Base-by-base conservation (phyloP, 2,888 invertebrate species). In the Rhyacophila evoluta region DNA sequence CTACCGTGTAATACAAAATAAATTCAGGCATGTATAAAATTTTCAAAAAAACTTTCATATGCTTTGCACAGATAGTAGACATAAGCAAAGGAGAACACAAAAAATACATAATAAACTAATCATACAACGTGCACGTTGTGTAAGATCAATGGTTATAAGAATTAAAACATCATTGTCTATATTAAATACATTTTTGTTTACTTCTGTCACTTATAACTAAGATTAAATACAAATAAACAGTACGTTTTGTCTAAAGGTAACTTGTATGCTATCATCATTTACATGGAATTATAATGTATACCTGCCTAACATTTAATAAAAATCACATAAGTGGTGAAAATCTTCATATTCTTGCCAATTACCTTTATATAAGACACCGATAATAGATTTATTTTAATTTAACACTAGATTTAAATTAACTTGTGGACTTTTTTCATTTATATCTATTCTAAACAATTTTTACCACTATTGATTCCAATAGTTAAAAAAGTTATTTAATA, bases 201-300 rank as follows among this genome's bases (percentile, higher is more conserved):
- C 1, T 15, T 39, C 12, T 27, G 37, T 27, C 25, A 11, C 72
- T 72, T 33, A 72, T 0, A 11, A 72, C 37, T 37, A 72, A 37
- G 38, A 19, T 72, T 27, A 37, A 19, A 70, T 19, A 33, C 12
- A 73, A 41, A 73, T 37, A 12, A 39, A 73, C 12, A 73, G 29
- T 73, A 73, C 33, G 15, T 37, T 37, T 72, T 72, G 8, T 33
- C 36, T 72, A 33, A 41, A 15, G 39, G 38, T 73, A 38, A 73
- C 55, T 28, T 19, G 55, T 39, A 73, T 1, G 15, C 12, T 27
- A 29, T 27, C 15, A 6, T 12, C 29, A 70, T 70, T 70, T 70
- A 36, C 12, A 70, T 70, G 29, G 36, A 70, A 70, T 29, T 12
- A 70, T 6, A 19, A 27, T 41, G 55, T 19, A 41, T 10, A 41